Conservation (phyloP, 2,888 invertebrate genomes). For the Ichneumoninae sp. region DNA sequence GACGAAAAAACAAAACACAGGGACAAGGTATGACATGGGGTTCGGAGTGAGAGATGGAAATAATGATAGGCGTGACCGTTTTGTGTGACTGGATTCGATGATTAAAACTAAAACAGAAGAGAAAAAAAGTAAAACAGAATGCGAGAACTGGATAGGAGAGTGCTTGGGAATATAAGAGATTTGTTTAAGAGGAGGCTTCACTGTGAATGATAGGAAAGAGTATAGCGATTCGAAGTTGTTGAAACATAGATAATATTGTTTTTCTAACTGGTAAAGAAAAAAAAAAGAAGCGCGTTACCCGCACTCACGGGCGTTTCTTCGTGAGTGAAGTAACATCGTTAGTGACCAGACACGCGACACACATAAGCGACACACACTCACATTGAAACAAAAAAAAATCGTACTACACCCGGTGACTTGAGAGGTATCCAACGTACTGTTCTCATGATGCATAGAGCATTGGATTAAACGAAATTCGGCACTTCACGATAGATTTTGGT, state of each 20-base stretch:
- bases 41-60: constrained; percentile 44
- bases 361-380: constrained; percentile 38
- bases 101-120: constrained; percentile 38
- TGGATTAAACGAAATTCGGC: constrained; percentile 33
- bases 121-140: constrained; percentile 28
- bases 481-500: constrained; percentile 66
- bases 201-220: constrained; percentile 44
- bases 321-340: constrained; percentile 41
- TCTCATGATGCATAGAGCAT: constrained; percentile 19
- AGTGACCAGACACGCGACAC: constrained; percentile 31
- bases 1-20: constrained; percentile 33
- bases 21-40: constrained; percentile 37
- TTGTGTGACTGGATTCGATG: constrained; percentile 51
- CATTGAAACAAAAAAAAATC: constrained; percentile 31
- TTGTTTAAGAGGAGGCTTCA: constrained; percentile 43
- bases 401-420: constrained; percentile 38
- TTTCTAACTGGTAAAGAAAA: constrained; percentile 52
- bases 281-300: constrained; percentile 43
- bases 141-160: constrained; percentile 24
- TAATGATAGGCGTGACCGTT: constrained; percentile 36
- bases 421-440: constrained; percentile 48
- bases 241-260: constrained; percentile 66
- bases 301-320: constrained; percentile 43
- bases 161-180: constrained; percentile 57
- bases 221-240: constrained; percentile 60